These are phyloP conservation scores for Polymixis flavicincta DNA, from an alignment of 2,888 invertebrate genomes.

Conservation along the genomic window DNA sequence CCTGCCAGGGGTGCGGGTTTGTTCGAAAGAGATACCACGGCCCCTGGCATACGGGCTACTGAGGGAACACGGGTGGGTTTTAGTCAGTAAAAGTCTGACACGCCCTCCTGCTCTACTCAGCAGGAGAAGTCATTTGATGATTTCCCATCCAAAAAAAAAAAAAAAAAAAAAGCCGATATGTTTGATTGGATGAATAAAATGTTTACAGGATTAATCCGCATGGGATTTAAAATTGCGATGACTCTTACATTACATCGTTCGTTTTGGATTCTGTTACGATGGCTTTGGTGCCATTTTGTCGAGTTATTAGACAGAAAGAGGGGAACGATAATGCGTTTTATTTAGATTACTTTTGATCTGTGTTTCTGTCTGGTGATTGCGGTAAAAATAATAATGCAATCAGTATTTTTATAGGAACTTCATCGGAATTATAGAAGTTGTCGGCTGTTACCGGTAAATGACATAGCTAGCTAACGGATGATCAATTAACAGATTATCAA, in stretches of 20 bases:
- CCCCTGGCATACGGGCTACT: no score
- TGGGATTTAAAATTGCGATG: conserved; percentile 34
- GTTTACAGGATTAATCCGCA: conserved; percentile 37
- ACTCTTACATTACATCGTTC: conserved; percentile 30
- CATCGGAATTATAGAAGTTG: background rate
- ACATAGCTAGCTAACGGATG: no score
- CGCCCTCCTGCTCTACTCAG: no score
- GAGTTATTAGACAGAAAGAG: conserved; percentile 12
- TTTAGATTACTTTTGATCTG: conserved; percentile 19
- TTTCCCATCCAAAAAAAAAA: no score
- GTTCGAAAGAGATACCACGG: no score
- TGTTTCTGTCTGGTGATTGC: background rate
- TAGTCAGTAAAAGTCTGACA: no score
- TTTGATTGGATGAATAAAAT: conserved; percentile 47
- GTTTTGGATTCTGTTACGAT: conserved; percentile 14
- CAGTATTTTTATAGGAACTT: background rate
- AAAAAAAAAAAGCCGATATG: conserved; percentile 14
- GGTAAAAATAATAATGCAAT: background rate
- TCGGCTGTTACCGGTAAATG: background rate
- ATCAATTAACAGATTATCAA: no score
- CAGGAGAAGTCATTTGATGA: no score
- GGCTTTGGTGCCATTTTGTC: conserved; percentile 22
- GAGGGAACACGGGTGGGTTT: no score
- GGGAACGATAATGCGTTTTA: conserved; percentile 30
- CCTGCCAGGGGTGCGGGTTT: no score